Conservation (phyloP, 2,797 vertebrate species). For the Hyperoplus lanceolatus region DNA sequence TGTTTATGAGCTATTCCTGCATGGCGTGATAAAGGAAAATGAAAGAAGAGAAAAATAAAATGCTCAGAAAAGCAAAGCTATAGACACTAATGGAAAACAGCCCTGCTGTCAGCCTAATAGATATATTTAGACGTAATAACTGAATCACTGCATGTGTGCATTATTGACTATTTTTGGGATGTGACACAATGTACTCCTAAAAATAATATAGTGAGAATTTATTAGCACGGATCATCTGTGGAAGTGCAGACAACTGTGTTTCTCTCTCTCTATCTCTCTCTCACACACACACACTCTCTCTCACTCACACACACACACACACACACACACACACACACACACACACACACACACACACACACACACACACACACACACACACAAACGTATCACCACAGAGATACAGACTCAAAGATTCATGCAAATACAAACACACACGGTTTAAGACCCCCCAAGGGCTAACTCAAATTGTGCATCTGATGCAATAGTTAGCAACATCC, state of each 20-base stretch:
- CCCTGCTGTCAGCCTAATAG: conserved; percentile 51
- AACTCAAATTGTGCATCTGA: conserved; percentile 77
- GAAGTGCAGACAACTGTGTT: conserved; percentile 61
- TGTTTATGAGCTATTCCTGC: background rate
- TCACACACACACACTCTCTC: conserved; percentile 24
- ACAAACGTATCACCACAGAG: background rate
- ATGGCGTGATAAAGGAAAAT: background rate
- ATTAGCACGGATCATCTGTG: conserved; percentile 62
- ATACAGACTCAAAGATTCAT: conserved; percentile 16
- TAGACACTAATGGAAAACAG: conserved; percentile 32
- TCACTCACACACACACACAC: background rate
- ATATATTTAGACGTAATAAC: conserved; percentile 78
- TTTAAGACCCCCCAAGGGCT: conserved; percentile 61
- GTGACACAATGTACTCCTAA: conserved; percentile 75
- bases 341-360: background rate
- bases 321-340: conserved; percentile 12
- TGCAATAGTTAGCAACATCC: conserved; percentile 85
- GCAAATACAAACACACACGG: conserved; percentile 33
- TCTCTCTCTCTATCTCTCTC: conserved; percentile 14
- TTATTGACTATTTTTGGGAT: conserved; percentile 77
- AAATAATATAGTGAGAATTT: conserved; percentile 72
- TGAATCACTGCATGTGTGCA: conserved; percentile 66
- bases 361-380: too few relatives aligned
- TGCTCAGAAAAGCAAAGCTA: conserved; percentile 28
- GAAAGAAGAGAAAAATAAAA: background rate